These are phyloP conservation scores for Limnephilus rhombicus DNA, from an alignment of 2,888 invertebrate genomes.

Conservation along the genomic window DNA sequence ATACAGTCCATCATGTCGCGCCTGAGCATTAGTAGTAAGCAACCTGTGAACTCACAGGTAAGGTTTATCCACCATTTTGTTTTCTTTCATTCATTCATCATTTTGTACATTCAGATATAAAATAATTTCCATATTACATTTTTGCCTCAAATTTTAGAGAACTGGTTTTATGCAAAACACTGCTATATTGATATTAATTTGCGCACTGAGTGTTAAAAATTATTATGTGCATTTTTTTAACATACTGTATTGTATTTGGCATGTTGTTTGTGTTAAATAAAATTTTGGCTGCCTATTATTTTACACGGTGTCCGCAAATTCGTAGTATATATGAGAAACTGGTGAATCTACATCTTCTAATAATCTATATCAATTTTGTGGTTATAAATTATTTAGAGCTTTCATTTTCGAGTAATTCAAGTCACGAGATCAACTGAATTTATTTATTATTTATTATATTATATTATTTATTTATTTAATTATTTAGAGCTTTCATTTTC, in stretches of 20 bases:
- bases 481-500: too few species aligned
- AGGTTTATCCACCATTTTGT: constrained; percentile 30
- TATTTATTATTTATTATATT: too few species aligned
- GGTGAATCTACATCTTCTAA: too few species aligned
- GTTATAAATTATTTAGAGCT: too few species aligned
- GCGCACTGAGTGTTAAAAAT: neutral
- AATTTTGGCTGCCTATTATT: neutral
- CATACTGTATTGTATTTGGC: neutral
- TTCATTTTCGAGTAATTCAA: too few species aligned
- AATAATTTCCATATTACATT: neutral
- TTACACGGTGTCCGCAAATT: too few species aligned
- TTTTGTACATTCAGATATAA: neutral
- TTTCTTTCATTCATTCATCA: neutral
- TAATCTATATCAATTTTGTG: too few species aligned
- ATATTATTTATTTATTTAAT: too few species aligned
- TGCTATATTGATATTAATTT: neutral
- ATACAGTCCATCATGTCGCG: constrained; percentile 93
- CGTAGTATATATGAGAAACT: too few species aligned
- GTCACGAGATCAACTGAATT: too few species aligned
- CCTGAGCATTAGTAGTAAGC: constrained; percentile 82
- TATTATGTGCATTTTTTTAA: neutral
- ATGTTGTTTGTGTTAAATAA: neutral
- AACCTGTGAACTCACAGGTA: constrained; percentile 72
- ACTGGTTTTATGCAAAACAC: neutral
- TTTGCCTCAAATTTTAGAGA: neutral